Evolutionary conservation across 2,797 vertebrate species (phyloP).

Genomic region (Nyctibius grandis): DNA sequence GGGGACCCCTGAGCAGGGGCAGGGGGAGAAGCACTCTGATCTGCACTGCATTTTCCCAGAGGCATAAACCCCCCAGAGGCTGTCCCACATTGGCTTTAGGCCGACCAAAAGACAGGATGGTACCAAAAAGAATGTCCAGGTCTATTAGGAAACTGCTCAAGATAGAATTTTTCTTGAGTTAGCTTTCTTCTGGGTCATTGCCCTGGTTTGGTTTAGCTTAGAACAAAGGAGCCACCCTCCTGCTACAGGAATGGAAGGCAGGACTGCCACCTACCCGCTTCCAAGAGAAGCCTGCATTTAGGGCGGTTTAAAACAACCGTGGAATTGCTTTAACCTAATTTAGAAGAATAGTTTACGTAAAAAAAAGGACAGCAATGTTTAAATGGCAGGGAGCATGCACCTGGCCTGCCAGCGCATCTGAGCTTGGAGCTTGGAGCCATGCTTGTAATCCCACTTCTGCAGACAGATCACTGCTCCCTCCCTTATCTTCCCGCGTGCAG

Average conservation of each 20-base stretch:
- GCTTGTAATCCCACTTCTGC: neutral
- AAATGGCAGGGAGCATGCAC: neutral
- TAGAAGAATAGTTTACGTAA: neutral
- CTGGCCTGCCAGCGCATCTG: neutral
- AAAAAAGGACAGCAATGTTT: neutral
- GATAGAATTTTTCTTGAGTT: neutral
- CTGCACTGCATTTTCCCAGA: neutral
- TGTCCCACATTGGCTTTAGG: neutral
- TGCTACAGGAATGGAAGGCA: neutral
- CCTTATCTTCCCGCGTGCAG: neutral
- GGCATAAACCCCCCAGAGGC: neutral
- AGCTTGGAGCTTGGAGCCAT: neutral
- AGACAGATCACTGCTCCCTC: neutral
- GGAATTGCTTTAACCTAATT: neutral
- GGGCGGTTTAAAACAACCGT: neutral
- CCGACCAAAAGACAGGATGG: neutral
- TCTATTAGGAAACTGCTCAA: neutral
- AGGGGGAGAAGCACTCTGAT: neutral
- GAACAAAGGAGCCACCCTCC: neutral
- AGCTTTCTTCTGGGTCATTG: neutral
- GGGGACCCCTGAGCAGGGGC: neutral
- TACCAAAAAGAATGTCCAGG: neutral
- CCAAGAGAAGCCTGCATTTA: neutral
- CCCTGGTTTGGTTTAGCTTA: neutral
- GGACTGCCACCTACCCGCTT: neutral